These are phyloP conservation scores for Amphimallon solstitiale DNA, from an alignment of 2,888 invertebrate species.

Conservation along the genomic window DNA sequence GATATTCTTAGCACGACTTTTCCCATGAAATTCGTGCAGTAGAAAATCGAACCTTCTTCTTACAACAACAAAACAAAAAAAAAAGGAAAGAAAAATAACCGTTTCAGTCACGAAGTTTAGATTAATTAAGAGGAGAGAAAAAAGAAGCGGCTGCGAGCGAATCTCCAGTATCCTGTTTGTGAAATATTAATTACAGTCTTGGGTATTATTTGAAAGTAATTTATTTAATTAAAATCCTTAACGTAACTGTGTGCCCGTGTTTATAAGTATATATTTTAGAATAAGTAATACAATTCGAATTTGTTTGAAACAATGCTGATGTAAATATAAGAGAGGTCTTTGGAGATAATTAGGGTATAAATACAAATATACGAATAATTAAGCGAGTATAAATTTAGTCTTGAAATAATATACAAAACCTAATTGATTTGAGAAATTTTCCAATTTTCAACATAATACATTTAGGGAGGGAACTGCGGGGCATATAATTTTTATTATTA, in stretches of 20 bases:
- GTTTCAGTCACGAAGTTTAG: conserved; percentile 11
- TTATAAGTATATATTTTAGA: background rate
- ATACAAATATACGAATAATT: no score
- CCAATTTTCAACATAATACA: no score
- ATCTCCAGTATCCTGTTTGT: conserved; percentile 16
- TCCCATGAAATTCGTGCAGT: background rate
- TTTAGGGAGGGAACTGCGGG: no score
- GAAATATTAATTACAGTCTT: conserved; percentile 2
- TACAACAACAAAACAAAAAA: background rate
- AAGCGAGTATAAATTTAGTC: no score
- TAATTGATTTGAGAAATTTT: no score
- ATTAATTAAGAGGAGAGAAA: background rate
- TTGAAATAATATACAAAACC: no score
- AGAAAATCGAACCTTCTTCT: background rate
- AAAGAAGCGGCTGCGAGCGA: background rate
- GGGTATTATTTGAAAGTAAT: conserved; percentile 4
- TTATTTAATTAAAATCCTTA: conserved; percentile 9
- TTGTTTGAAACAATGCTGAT: no score
- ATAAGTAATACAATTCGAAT: background rate
- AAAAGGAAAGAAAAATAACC: background rate
- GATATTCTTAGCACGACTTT: no score
- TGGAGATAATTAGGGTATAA: no score
- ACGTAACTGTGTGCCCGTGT: background rate
- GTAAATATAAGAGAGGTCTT: no score
- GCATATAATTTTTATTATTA: no score